Evolutionary conservation across 2,888 invertebrate genomes (phyloP).

Genomic region (Cordylochernes scorpioides): DNA sequence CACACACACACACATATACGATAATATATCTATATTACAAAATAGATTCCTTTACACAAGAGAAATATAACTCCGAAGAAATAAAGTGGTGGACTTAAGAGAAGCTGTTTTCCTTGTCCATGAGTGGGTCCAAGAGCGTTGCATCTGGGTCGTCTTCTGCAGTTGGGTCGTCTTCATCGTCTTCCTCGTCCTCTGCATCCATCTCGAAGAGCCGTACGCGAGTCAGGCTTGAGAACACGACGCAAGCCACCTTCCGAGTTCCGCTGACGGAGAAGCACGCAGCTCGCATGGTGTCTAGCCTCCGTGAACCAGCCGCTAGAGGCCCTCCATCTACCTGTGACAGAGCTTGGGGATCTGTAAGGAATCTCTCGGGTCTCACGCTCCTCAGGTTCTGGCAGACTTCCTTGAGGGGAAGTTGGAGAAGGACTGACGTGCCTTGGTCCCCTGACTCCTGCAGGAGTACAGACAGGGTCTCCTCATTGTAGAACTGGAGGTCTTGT

Average conservation of each 20-base stretch:
- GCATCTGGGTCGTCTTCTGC: too few species aligned
- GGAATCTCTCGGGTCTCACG: slow-evolving; percentile 1
- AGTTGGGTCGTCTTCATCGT: too few species aligned
- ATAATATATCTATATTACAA: too few species aligned
- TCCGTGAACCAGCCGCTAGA: slow-evolving; percentile 9
- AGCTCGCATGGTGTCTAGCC: slow-evolving; percentile 20
- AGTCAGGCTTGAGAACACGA: slow-evolving; percentile 46
- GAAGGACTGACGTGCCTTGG: slow-evolving; percentile 17
- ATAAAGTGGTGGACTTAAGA: too few species aligned
- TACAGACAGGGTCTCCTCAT: slow-evolving; percentile 19
- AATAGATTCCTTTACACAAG: too few species aligned
- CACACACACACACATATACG: too few species aligned
- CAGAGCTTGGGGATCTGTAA: too few species aligned
- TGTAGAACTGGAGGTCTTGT: slow-evolving; percentile 20
- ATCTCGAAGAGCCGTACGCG: slow-evolving; percentile 67
- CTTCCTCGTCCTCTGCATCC: slow-evolving; percentile 72
- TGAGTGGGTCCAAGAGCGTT: too few species aligned
- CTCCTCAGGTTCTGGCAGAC: background rate
- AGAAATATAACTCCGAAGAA: too few species aligned
- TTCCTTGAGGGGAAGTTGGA: slow-evolving; percentile 17
- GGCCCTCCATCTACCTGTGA: slow-evolving; percentile 2
- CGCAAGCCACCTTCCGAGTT: slow-evolving; percentile 50
- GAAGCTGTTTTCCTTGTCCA: too few species aligned
- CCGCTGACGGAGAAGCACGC: slow-evolving; percentile 56
- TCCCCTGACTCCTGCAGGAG: slow-evolving; percentile 18